phyloP scores from a whole-genome alignment of 1,140 invertebrate species.

The Microplitis demolitor region DNA sequence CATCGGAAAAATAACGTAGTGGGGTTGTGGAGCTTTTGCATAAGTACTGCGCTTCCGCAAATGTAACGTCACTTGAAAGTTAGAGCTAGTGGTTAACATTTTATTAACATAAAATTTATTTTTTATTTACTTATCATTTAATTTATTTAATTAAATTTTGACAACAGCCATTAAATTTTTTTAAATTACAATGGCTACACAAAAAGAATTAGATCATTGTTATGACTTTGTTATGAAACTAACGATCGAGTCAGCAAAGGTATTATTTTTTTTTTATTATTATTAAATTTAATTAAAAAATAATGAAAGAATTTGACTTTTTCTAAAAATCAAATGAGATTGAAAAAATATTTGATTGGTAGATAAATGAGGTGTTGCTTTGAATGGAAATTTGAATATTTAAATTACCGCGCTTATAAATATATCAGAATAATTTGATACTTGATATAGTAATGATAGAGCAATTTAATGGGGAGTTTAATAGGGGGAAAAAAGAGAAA shows the following conservation, averaged over 20 bases:
- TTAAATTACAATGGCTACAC: slow-evolving; percentile 14
- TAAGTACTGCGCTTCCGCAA: slow-evolving; percentile 11
- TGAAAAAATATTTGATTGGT: too few relatives aligned
- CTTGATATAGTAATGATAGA: not conserved
- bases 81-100: not conserved
- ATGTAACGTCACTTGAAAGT: slow-evolving; percentile 12
- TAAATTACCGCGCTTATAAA: too few relatives aligned
- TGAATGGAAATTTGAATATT: too few relatives aligned
- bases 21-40: not conserved
- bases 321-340: too few relatives aligned
- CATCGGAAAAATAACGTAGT: not conserved
- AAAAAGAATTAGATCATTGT: slow-evolving; percentile 28
- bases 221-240: slow-evolving; percentile 32
- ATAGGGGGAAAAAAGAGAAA: too few relatives aligned
- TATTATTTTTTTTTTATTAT: slow-evolving; percentile 6
- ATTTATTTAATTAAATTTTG: not conserved
- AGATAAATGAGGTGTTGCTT: too few relatives aligned
- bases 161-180: not conserved
- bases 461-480: too few relatives aligned
- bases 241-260: slow-evolving; percentile 34
- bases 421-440: too few relatives aligned
- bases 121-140: too few relatives aligned
- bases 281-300: not conserved
- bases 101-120: too few relatives aligned
- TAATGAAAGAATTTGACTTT: not conserved